phyloP scores from a whole-genome alignment of 2,888 invertebrate species.

The Tetropium fuscum region DNA sequence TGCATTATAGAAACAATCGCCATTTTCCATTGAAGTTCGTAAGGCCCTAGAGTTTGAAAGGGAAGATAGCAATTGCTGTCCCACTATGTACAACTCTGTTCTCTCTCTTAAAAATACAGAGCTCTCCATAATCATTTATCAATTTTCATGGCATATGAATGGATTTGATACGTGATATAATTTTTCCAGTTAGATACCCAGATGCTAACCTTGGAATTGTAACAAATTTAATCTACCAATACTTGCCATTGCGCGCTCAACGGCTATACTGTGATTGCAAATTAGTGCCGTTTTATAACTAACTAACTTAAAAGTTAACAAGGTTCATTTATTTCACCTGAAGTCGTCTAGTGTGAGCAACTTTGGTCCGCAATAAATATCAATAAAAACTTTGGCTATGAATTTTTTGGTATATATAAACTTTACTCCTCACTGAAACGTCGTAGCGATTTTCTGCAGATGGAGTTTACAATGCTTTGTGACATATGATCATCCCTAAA shows the following conservation, averaged over 20 bases:
- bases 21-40: no score
- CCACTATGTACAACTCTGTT: no score
- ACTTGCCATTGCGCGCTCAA: background rate
- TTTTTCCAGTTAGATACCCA: no score
- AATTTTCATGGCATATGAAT: no score
- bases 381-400: constrained; percentile 26
- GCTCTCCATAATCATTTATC: no score
- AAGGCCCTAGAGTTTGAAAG: no score
- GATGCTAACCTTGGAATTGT: no score
- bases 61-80: no score
- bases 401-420: constrained; percentile 24
- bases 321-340: background rate
- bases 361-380: constrained; percentile 37
- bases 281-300: constrained; percentile 24
- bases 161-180: no score
- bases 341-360: constrained; percentile 34
- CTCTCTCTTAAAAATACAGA: no score
- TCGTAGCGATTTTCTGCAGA: constrained; percentile 36
- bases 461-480: constrained; percentile 18
- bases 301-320: constrained; percentile 4
- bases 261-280: background rate
- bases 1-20: no score
- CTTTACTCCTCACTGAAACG: background rate
- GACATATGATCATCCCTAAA: no score
- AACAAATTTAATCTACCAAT: background rate